Conservation (phyloP, 2,113 vertebrate species). For the Oreochromis tanganicae region DNA sequence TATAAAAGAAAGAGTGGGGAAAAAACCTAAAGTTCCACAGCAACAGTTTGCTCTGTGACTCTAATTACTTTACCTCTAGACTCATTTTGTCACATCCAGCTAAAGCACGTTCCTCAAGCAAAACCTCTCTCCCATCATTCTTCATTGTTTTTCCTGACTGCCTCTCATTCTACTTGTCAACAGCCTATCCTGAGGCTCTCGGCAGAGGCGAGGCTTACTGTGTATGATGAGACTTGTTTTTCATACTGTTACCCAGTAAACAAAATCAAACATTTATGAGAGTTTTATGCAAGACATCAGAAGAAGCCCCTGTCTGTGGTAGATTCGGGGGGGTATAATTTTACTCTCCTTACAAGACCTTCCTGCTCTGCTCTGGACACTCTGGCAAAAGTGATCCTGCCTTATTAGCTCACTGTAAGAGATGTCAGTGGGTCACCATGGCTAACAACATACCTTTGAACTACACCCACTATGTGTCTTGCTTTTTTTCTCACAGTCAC, state of each 20-base stretch:
- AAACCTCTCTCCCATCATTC: neutral
- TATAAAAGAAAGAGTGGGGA: neutral
- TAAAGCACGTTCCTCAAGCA: conserved; percentile 7
- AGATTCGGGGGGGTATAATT: conserved; percentile 34
- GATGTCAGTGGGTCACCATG: conserved; percentile 21
- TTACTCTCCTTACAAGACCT: conserved; percentile 16
- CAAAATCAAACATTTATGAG: conserved; percentile 64
- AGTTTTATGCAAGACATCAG: conserved; percentile 39
- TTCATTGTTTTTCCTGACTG: conserved; percentile 7
- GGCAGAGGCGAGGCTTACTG: neutral
- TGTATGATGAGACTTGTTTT: conserved; percentile 41
- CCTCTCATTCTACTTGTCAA: conserved; percentile 32
- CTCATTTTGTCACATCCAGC: neutral
- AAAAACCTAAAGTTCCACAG: neutral
- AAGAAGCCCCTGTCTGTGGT: conserved; percentile 13
- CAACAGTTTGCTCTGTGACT: neutral
- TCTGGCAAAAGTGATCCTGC: conserved; percentile 2
- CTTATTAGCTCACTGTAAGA: conserved; percentile 34
- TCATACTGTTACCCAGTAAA: conserved; percentile 41
- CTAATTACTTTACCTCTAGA: conserved; percentile 12
- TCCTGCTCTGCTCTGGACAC: conserved; percentile 25
- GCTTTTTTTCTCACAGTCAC: neutral
- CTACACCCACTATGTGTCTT: neutral
- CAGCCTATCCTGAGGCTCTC: conserved; percentile 21
- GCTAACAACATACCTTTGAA: conserved; percentile 32